These are phyloP conservation scores for Tapirus indicus DNA, from an alignment of 2,797 vertebrate species.

Conservation along the genomic window DNA sequence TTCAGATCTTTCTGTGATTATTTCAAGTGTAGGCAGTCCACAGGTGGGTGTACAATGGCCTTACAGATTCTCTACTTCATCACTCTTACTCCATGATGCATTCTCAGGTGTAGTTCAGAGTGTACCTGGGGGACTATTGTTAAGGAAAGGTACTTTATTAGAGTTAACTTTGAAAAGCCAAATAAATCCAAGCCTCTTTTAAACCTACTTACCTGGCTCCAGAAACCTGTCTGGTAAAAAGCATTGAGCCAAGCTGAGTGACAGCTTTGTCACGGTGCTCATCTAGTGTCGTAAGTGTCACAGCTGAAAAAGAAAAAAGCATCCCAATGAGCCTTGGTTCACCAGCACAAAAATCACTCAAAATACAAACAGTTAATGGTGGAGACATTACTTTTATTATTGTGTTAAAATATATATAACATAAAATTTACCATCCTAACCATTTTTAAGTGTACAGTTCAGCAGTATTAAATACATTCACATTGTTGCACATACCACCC, in stretches of 20 bases:
- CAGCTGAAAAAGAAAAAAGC: constrained; percentile 88
- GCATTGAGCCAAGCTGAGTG: constrained; percentile 98
- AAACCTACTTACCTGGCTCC: constrained; percentile 94
- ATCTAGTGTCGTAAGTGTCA: constrained; percentile 94
- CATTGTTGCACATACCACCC: background rate
- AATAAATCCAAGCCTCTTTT: background rate
- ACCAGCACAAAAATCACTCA: constrained; percentile 23
- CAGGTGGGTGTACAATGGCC: background rate
- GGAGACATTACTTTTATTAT: background rate
- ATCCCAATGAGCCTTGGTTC: background rate
- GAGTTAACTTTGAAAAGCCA: constrained; percentile 18
- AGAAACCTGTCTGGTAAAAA: constrained; percentile 99
- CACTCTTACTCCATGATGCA: background rate
- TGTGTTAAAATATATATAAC: background rate
- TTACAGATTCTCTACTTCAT: background rate
- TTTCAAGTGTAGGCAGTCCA: background rate
- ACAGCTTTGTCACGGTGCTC: constrained; percentile 88
- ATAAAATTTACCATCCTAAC: background rate
- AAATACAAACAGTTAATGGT: background rate
- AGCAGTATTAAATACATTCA: background rate
- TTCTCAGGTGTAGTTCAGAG: background rate
- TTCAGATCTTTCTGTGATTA: background rate
- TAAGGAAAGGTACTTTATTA: constrained; percentile 16
- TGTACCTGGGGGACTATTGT: background rate
- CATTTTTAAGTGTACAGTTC: background rate